A percentile compares a stretch with the other conserved stretches of the same genome.
These are phyloP conservation scores for Cnemophilus loriae DNA, from an alignment of 2,113 vertebrate genomes.

Conservation along the genomic window DNA sequence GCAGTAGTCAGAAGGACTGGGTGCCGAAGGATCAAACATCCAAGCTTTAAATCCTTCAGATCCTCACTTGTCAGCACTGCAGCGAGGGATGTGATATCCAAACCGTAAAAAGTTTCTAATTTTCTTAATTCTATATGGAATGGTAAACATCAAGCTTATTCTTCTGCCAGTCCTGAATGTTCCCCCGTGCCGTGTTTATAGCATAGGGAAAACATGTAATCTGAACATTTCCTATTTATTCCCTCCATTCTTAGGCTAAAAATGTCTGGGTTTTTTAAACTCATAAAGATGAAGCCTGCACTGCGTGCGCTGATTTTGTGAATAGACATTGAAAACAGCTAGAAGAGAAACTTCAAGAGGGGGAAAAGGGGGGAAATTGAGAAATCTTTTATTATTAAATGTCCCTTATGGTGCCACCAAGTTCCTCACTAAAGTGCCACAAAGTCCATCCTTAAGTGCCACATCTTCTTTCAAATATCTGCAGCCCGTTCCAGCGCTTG, in stretches of 20 bases:
- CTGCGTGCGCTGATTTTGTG: neutral
- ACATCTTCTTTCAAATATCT: neutral
- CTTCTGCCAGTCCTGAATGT: neutral
- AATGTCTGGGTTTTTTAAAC: neutral
- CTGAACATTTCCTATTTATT: neutral
- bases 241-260: neutral
- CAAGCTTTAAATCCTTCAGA: neutral
- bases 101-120: neutral
- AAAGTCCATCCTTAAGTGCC: neutral
- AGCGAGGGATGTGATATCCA: accelerated
- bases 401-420: accelerated
- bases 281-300: neutral
- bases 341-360: neutral
- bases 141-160: neutral
- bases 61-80: neutral
- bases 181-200: accelerated
- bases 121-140: neutral
- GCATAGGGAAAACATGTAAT: neutral
- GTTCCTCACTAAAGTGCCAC: neutral
- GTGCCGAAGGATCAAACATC: neutral
- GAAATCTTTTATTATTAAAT: no score
- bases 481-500: neutral
- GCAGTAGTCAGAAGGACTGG: accelerated
- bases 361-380: accelerated
- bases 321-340: neutral